Percentiles rank a stretch among this genome's conserved stretches.
Evolutionary conservation across 2,888 invertebrate species (phyloP).

Genomic region (Apodemia zela): DNA sequence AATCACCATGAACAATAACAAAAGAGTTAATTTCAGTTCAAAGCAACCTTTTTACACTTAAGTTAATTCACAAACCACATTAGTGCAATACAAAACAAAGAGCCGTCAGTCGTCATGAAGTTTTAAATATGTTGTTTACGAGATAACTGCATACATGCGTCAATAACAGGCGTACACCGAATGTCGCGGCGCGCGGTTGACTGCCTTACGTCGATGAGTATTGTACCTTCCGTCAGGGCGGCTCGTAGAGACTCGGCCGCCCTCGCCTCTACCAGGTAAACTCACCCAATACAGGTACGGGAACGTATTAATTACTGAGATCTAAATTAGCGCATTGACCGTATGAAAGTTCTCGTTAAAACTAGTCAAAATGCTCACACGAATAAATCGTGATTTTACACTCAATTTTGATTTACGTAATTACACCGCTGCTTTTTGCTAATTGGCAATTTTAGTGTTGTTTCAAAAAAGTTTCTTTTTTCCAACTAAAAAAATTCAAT

Average conservation of each 20-base stretch:
- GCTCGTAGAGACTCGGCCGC: constrained; percentile 24
- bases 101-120: constrained; percentile 8
- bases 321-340: constrained; percentile 61
- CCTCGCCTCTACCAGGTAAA: constrained; percentile 39
- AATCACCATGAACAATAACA: not conserved
- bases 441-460: constrained; percentile 1
- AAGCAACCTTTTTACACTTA: not conserved
- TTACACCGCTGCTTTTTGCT: constrained; percentile 20
- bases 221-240: constrained; percentile 32
- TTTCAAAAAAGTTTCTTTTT: not conserved
- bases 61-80: constrained; percentile 10
- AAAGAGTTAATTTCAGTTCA: not conserved
- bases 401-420: constrained; percentile 30
- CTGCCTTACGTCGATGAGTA: constrained; percentile 43
- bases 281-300: constrained; percentile 38
- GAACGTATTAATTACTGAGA: constrained; percentile 64
- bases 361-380: constrained; percentile 51
- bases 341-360: constrained; percentile 47
- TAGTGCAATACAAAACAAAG: not conserved
- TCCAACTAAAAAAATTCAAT: not conserved
- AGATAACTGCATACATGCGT: constrained; percentile 37
- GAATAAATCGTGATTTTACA: constrained; percentile 43
- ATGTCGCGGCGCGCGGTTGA: constrained; percentile 54
- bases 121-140: constrained; percentile 19
- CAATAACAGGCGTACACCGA: constrained; percentile 32